phyloP scores from a whole-genome alignment of 2,797 vertebrate genomes.

The Megalops cyprinoides region DNA sequence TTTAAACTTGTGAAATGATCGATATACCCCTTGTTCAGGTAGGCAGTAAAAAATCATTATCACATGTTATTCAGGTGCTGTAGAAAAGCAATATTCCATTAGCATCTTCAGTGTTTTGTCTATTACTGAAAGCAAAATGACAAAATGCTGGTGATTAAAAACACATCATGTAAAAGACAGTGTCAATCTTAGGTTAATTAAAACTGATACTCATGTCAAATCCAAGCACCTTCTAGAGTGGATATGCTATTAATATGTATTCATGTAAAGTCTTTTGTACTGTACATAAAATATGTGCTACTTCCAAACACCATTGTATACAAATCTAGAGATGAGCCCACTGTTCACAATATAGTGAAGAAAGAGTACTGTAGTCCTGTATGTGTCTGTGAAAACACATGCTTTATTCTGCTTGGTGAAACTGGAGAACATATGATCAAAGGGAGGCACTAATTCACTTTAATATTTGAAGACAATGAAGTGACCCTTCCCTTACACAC shows the following conservation, averaged over 20 bases:
- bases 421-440: background rate
- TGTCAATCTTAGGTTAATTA: background rate
- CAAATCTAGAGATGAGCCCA: background rate
- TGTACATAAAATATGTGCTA: background rate
- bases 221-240: background rate
- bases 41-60: background rate
- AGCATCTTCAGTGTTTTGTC: background rate
- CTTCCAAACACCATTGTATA: background rate
- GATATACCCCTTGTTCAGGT: background rate
- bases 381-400: background rate
- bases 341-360: background rate
- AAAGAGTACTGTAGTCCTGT: background rate
- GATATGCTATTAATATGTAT: background rate
- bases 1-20: background rate
- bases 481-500: constrained; percentile 9
- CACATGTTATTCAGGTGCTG: background rate
- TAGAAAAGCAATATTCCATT: background rate
- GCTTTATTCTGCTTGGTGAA: constrained; percentile 12
- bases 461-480: constrained; percentile 1
- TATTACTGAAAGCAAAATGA: background rate
- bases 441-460: background rate
- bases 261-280: background rate
- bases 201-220: background rate
- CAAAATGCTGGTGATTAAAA: background rate
- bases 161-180: background rate